Conservation (phyloP, 2,797 vertebrate genomes). For the Novumbra hubbsi region DNA sequence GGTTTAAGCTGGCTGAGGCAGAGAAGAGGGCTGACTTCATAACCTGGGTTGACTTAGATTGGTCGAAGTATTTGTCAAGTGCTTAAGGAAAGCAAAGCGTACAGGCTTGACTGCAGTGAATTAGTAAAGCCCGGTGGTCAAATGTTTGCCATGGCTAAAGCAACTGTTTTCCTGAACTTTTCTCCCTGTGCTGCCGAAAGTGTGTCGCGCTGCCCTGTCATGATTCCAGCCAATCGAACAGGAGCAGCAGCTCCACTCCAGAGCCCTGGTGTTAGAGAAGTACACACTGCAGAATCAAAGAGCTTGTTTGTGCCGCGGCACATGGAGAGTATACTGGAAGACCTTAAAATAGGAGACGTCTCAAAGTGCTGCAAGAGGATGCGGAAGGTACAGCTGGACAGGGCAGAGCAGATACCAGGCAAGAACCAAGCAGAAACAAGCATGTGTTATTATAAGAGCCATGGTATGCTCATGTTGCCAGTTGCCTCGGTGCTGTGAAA, state of each 20-base stretch:
- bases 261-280: slow-evolving; percentile 56
- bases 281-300: slow-evolving; percentile 74
- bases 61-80: slow-evolving; percentile 64
- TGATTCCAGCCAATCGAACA: slow-evolving; percentile 58
- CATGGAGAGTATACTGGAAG: slow-evolving; percentile 67
- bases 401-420: slow-evolving; percentile 62
- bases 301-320: slow-evolving; percentile 66
- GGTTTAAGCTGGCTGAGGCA: slow-evolving; percentile 46
- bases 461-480: too few species aligned
- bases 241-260: slow-evolving; percentile 52
- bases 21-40: slow-evolving; percentile 42
- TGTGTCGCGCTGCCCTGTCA: slow-evolving; percentile 54
- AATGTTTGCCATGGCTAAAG: slow-evolving; percentile 61
- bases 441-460: too few species aligned
- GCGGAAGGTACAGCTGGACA: slow-evolving; percentile 71
- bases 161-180: slow-evolving; percentile 48
- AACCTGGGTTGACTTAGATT: slow-evolving; percentile 44
- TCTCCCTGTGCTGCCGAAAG: slow-evolving; percentile 48
- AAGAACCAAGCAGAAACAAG: neutral
- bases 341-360: slow-evolving; percentile 82
- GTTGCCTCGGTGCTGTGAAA: too few species aligned
- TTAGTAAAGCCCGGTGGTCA: slow-evolving; percentile 38
- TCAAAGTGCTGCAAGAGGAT: slow-evolving; percentile 74
- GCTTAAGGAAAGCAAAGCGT: slow-evolving; percentile 49
- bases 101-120: slow-evolving; percentile 47